Conservation (phyloP, 2,888 invertebrate species). For the Sabatieria punctata region DNA sequence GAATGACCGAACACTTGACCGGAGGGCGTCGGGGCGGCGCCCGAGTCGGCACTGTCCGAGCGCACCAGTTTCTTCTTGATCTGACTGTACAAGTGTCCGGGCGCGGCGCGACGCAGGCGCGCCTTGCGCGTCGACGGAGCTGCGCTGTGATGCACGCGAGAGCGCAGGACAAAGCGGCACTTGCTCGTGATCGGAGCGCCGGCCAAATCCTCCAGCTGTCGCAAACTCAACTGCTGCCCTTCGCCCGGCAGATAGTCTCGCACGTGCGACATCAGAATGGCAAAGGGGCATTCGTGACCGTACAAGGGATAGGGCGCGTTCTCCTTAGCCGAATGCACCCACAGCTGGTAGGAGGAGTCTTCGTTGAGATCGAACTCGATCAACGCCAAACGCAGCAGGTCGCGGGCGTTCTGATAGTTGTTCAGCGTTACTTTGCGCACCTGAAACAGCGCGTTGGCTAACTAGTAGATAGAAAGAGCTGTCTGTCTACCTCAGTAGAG, state of each 20-base stretch:
- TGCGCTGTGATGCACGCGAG: slow-evolving; percentile 36
- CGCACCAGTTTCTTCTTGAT: slow-evolving; percentile 11
- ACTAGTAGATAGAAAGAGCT: no score
- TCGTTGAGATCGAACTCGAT: background rate
- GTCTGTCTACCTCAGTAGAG: background rate
- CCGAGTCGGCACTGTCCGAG: slow-evolving; percentile 5
- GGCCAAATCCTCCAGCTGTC: slow-evolving; percentile 18
- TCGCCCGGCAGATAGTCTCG: slow-evolving; percentile 47
- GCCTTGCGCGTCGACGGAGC: slow-evolving; percentile 25
- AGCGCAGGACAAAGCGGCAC: slow-evolving; percentile 20
- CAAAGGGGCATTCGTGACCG: slow-evolving; percentile 64
- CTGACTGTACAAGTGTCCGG: slow-evolving; percentile 14
- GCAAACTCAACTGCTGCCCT: slow-evolving; percentile 15
- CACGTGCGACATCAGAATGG: slow-evolving; percentile 56
- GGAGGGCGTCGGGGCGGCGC: slow-evolving; percentile 11
- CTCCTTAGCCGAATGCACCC: slow-evolving; percentile 55
- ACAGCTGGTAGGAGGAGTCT: slow-evolving; percentile 47
- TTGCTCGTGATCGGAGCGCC: slow-evolving; percentile 43
- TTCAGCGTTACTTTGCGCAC: background rate
- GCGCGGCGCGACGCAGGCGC: slow-evolving; percentile 36
- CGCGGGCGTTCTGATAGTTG: slow-evolving; percentile 1
- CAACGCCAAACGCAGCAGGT: slow-evolving; percentile 1
- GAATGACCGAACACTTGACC: slow-evolving; percentile 56
- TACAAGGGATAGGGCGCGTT: slow-evolving; percentile 57
- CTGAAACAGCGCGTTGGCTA: no score